Percentiles rank a stretch among this genome's conserved stretches.
phyloP scores from a whole-genome alignment of 1,140 invertebrate genomes.

The Platorchestia sp. region DNA sequence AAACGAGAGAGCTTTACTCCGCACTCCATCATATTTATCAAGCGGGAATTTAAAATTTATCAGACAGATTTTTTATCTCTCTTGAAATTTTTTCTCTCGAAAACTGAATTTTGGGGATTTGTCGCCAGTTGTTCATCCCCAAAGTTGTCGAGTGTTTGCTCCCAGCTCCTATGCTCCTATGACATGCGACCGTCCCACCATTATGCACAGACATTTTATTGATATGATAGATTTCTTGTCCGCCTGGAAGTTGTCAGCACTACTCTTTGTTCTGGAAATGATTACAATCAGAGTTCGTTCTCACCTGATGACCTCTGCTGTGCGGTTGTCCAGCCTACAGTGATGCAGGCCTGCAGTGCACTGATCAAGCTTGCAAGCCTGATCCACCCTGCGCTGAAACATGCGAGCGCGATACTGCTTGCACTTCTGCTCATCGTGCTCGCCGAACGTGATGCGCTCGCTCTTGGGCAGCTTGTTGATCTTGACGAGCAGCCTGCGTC shows the following conservation, averaged over 20 bases:
- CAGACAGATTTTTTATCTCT: too few relatives aligned
- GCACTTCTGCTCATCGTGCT: slow-evolving; percentile 2
- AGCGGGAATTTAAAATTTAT: too few relatives aligned
- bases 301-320: slow-evolving; percentile 56
- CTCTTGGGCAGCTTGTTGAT: slow-evolving; percentile 60
- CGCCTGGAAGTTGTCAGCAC: neutral
- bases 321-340: slow-evolving; percentile 57
- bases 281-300: neutral
- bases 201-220: neutral
- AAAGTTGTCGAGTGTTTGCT: neutral
- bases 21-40: too few relatives aligned
- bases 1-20: too few relatives aligned
- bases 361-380: slow-evolving; percentile 11
- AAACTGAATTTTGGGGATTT: too few relatives aligned
- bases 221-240: neutral
- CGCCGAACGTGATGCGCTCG: slow-evolving; percentile 55
- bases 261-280: neutral
- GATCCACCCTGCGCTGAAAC: too few relatives aligned
- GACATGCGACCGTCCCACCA: neutral
- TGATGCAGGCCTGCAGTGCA: too few relatives aligned
- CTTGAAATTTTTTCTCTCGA: too few relatives aligned
- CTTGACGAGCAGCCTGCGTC: slow-evolving; percentile 52
- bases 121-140: neutral
- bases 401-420: too few relatives aligned
- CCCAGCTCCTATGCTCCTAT: neutral